Evolutionary conservation across 2,113 vertebrate genomes (phyloP).

Genomic region (Poecile atricapillus): DNA sequence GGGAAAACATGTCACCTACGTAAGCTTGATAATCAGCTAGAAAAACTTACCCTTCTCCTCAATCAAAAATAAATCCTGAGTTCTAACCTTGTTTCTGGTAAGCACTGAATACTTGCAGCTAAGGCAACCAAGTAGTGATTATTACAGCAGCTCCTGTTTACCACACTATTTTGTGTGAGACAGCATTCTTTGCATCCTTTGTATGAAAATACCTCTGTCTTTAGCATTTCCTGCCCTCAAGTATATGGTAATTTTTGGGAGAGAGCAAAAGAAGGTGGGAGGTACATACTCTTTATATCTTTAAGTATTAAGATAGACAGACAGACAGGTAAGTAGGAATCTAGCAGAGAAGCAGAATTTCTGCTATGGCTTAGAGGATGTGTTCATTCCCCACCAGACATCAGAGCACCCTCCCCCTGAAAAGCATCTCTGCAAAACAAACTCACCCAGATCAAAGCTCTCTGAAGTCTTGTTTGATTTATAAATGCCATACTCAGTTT

Average conservation of each 20-base stretch:
- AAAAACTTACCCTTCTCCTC: neutral
- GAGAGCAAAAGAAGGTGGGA: neutral
- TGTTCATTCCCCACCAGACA: neutral
- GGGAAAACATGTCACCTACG: accelerated
- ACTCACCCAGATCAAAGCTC: neutral
- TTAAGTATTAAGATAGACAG: neutral
- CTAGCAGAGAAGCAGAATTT: neutral
- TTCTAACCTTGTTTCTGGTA: neutral
- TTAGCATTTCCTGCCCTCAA: neutral
- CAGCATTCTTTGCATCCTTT: neutral
- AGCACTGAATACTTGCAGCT: neutral
- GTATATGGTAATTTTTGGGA: neutral
- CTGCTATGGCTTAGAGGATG: neutral
- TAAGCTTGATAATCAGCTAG: neutral
- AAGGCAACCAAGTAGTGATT: neutral
- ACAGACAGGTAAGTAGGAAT: neutral
- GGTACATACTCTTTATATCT: neutral
- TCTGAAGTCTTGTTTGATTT: neutral
- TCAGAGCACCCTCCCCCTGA: neutral
- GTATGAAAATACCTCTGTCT: neutral
- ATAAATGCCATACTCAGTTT: neutral
- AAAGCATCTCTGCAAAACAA: neutral
- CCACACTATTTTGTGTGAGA: neutral
- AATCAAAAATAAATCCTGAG: neutral
- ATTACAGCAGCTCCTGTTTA: neutral